A percentile compares a stretch with the other conserved stretches of the same genome.
phyloP scores from a whole-genome alignment of 2,797 vertebrate species.

The Enteromius paludinosus region DNA sequence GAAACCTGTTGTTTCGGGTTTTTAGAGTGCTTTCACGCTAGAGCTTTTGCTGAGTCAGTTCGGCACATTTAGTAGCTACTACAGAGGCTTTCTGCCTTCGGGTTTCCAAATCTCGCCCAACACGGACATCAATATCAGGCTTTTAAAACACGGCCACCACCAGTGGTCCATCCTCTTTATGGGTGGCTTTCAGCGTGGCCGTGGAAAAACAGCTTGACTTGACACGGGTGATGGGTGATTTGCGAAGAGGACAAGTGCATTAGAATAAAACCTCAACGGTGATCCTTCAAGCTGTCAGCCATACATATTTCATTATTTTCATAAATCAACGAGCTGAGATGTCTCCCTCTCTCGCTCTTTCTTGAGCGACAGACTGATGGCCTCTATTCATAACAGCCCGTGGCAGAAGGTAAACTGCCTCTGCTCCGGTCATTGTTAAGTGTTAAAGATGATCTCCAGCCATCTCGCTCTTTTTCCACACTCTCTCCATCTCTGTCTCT shows the following conservation, averaged over 20 bases:
- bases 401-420: slow-evolving; percentile 59
- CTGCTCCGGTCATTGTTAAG: slow-evolving; percentile 61
- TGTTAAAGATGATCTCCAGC: slow-evolving; percentile 63
- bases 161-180: slow-evolving; percentile 40
- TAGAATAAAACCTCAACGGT: slow-evolving; percentile 96
- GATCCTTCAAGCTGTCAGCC: slow-evolving; percentile 98
- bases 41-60: not conserved
- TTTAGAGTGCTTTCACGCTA: not conserved
- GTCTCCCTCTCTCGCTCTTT: slow-evolving; percentile 81
- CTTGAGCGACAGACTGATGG: slow-evolving; percentile 59
- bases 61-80: not conserved
- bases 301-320: slow-evolving; percentile 93
- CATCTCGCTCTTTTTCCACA: slow-evolving; percentile 41
- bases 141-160: slow-evolving; percentile 19
- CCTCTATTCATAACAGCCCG: slow-evolving; percentile 52
- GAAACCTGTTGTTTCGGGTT: not conserved
- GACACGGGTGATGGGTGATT: slow-evolving; percentile 95
- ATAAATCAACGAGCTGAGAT: slow-evolving; percentile 91
- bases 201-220: slow-evolving; percentile 70
- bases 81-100: not conserved
- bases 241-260: slow-evolving; percentile 99
- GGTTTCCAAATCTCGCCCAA: not conserved
- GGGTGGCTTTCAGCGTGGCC: slow-evolving; percentile 32
- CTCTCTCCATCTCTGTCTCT: slow-evolving; percentile 52
- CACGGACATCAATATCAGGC: not conserved